These are phyloP conservation scores for Apamea monoglypha DNA, from an alignment of 2,888 invertebrate species.

Conservation along the genomic window DNA sequence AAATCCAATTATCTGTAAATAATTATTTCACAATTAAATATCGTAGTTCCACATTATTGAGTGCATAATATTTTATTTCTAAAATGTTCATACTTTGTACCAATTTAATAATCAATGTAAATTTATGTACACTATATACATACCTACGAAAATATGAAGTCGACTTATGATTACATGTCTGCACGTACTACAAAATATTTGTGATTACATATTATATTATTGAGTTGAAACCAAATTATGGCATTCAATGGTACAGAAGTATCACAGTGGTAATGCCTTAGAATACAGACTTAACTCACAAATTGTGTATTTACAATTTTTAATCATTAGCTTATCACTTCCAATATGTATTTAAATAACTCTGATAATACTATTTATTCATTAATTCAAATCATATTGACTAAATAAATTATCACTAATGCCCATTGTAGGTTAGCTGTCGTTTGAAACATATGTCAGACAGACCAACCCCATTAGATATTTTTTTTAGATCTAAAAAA, in stretches of 20 bases:
- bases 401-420: constrained; percentile 62
- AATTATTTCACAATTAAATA: constrained; percentile 61
- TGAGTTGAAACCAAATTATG: constrained; percentile 62
- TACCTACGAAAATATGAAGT: constrained; percentile 71
- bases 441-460: constrained; percentile 84
- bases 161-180: constrained; percentile 67
- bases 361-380: constrained; percentile 65
- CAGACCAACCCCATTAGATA: constrained; percentile 67
- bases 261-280: constrained; percentile 76
- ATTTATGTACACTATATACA: constrained; percentile 82
- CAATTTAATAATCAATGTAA: constrained; percentile 63
- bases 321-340: constrained; percentile 58
- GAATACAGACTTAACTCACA: constrained; percentile 62
- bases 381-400: constrained; percentile 61
- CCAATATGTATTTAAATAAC: constrained; percentile 60
- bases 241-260: constrained; percentile 77
- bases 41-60: constrained; percentile 72
- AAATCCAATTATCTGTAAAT: constrained; percentile 63
- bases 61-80: constrained; percentile 59
- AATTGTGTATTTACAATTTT: constrained; percentile 65
- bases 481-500: constrained; percentile 66
- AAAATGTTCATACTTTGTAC: constrained; percentile 66
- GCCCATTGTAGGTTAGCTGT: constrained; percentile 69
- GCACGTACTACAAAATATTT: constrained; percentile 62
- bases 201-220: constrained; percentile 56